Percentiles rank a stretch among this genome's conserved stretches.
Conservation (phyloP, 1,140 invertebrate species). For the Ephestia elutella region DNA sequence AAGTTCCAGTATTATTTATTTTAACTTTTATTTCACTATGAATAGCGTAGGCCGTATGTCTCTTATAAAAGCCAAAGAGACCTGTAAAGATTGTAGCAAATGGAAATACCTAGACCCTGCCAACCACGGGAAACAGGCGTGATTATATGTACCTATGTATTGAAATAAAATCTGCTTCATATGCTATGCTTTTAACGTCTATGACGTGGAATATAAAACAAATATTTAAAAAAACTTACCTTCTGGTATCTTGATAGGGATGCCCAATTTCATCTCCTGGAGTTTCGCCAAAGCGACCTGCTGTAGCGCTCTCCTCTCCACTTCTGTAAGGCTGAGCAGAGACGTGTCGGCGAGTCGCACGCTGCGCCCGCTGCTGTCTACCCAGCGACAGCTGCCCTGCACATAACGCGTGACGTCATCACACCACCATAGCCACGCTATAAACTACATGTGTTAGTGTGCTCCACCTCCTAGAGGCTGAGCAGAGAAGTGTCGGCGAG, state of each 20-base stretch:
- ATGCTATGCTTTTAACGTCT: too few relatives aligned
- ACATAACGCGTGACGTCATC: conserved; percentile 68
- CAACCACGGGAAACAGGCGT: too few relatives aligned
- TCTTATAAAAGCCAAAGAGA: too few relatives aligned
- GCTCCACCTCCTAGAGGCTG: too few relatives aligned
- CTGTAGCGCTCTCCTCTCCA: conserved; percentile 87
- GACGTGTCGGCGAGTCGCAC: conserved; percentile 82
- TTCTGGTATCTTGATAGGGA: conserved; percentile 77
- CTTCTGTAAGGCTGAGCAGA: conserved; percentile 84
- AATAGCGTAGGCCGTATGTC: too few relatives aligned
- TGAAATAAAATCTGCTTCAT: too few relatives aligned
- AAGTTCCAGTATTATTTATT: too few relatives aligned
- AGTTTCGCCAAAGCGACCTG: conserved; percentile 90
- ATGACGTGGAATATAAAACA: too few relatives aligned
- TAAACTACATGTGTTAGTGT: background rate
- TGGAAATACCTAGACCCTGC: too few relatives aligned
- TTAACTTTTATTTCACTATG: too few relatives aligned
- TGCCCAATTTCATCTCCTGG: conserved; percentile 89
- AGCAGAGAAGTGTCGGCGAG: conserved; percentile 57
- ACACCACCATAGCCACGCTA: conserved; percentile 29
- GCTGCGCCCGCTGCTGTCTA: conserved; percentile 82
- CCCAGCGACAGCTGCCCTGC: conserved; percentile 90
- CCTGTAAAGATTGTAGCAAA: too few relatives aligned
- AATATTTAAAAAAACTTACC: conserved; percentile 32
- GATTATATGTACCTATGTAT: too few relatives aligned